Evolutionary conservation across 2,113 vertebrate genomes (phyloP).

Genomic region (Stictonetta naevosa): DNA sequence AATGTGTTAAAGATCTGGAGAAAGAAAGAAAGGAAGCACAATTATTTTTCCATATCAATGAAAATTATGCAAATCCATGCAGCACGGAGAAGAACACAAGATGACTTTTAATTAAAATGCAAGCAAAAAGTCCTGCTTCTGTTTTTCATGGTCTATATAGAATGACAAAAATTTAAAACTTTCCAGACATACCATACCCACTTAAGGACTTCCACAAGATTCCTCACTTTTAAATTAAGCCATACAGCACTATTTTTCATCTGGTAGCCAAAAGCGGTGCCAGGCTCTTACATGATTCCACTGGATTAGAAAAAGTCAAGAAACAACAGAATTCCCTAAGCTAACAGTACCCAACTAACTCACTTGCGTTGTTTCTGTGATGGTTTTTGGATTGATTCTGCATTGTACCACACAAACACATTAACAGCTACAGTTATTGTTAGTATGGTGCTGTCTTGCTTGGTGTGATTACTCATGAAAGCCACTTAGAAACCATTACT

Average conservation of each 20-base stretch:
- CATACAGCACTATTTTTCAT: neutral
- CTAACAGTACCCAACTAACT: neutral
- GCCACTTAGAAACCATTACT: neutral
- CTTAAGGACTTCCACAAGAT: neutral
- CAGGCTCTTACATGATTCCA: neutral
- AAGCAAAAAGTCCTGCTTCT: neutral
- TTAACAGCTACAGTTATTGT: neutral
- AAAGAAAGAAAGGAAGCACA: neutral
- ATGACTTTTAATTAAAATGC: neutral
- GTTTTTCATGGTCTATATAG: neutral
- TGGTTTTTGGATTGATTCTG: neutral
- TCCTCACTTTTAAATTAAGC: neutral
- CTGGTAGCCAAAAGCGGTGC: neutral
- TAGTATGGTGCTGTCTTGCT: neutral
- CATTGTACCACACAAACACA: fast-evolving
- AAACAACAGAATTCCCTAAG: neutral
- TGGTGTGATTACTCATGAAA: neutral
- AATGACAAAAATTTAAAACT: neutral
- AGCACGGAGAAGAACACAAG: neutral
- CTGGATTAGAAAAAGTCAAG: neutral
- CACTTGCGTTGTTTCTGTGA: neutral
- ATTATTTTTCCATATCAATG: neutral
- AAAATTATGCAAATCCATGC: neutral
- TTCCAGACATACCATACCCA: neutral
- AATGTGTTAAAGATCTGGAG: neutral